Evolutionary conservation across 2,797 vertebrate species (phyloP).

Genomic region (Propithecus deckenii): DNA sequence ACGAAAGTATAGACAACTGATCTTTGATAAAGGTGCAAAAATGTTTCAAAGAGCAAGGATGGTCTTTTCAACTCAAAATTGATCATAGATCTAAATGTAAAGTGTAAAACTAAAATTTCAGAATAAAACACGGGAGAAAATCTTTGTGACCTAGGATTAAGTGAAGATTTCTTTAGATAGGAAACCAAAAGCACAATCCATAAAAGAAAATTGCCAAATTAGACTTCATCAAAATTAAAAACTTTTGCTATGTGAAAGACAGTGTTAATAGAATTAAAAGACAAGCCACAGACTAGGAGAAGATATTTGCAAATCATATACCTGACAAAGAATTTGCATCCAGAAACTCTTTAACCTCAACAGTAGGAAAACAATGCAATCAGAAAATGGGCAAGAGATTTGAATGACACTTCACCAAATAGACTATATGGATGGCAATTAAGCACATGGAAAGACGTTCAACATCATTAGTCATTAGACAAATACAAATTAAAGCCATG

Average conservation of each 20-base stretch:
- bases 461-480: background rate
- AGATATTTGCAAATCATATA: background rate
- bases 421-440: background rate
- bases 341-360: background rate
- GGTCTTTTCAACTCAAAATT: background rate
- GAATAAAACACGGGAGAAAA: background rate
- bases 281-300: background rate
- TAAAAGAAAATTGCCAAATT: background rate
- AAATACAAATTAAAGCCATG: background rate
- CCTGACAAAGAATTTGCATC: background rate
- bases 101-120: background rate
- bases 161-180: background rate
- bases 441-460: background rate
- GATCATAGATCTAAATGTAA: background rate
- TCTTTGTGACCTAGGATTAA: background rate
- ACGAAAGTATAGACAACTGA: background rate
- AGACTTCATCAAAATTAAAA: background rate
- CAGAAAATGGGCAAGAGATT: background rate
- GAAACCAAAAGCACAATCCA: background rate
- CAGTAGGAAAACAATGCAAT: background rate
- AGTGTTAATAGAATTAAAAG: background rate
- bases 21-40: background rate
- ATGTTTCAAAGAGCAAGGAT: background rate
- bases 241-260: background rate
- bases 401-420: background rate